Conservation (phyloP, 2,888 invertebrate species). For the Pyralis farinalis region DNA sequence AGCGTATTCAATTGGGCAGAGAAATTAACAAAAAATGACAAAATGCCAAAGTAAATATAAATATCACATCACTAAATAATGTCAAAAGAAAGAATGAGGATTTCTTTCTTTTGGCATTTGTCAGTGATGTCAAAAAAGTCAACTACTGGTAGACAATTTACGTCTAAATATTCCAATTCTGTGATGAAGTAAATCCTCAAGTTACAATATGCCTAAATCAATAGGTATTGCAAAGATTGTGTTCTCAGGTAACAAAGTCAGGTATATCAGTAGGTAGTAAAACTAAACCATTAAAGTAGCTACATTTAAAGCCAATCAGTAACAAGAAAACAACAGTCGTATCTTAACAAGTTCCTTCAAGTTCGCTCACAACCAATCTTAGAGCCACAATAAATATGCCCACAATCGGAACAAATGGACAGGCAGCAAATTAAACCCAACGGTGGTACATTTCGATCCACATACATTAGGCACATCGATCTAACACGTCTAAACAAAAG, state of each 20-base stretch:
- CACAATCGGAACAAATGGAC: conserved; percentile 78
- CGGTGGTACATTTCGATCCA: conserved; percentile 62
- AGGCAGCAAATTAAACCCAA: conserved; percentile 73
- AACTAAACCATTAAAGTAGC: neutral
- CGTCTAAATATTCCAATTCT: too few species aligned
- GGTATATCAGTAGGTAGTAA: neutral
- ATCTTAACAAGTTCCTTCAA: conserved; percentile 19
- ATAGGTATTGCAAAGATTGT: too few species aligned
- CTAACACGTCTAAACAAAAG: conserved; percentile 73
- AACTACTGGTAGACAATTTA: too few species aligned
- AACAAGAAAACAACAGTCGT: neutral
- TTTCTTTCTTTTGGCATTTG: too few species aligned
- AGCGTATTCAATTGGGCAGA: too few species aligned
- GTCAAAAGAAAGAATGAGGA: too few species aligned
- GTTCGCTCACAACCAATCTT: conserved; percentile 44
- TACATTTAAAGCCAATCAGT: neutral
- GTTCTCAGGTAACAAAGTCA: neutral
- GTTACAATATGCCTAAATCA: too few species aligned
- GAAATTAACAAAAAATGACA: too few species aligned
- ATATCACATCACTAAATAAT: too few species aligned
- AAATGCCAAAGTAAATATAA: too few species aligned
- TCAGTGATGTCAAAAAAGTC: too few species aligned
- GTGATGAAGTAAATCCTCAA: too few species aligned
- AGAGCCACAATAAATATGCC: conserved; percentile 66
- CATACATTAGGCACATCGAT: conserved; percentile 76